Conservation (phyloP, 2,888 invertebrate species). For the Diarsia mendica region DNA sequence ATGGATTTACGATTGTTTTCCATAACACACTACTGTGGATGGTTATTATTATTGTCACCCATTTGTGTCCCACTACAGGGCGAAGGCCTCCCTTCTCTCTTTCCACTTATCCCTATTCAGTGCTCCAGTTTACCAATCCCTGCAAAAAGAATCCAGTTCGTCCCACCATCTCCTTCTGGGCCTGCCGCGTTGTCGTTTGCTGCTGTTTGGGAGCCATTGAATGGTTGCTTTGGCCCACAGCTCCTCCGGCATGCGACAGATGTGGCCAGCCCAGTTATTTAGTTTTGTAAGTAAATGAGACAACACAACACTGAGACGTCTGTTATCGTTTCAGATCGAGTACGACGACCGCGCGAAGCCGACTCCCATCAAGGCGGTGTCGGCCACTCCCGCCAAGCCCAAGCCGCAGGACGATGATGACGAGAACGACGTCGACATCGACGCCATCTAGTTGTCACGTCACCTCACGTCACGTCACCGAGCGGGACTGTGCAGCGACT, state of each 20-base stretch:
- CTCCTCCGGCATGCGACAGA: too few species aligned
- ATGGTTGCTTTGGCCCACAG: too few species aligned
- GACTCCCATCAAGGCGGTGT: conserved; percentile 92
- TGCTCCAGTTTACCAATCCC: too few species aligned
- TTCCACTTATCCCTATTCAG: too few species aligned
- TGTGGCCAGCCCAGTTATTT: background rate
- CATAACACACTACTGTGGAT: background rate
- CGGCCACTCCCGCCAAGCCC: conserved; percentile 77
- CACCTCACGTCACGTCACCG: conserved; percentile 8
- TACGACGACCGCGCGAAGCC: conserved; percentile 96
- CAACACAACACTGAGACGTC: background rate
- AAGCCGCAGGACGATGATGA: conserved; percentile 93
- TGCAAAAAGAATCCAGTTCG: too few species aligned
- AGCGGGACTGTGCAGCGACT: conserved; percentile 47
- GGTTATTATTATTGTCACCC: too few species aligned
- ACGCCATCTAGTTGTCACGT: conserved; percentile 94
- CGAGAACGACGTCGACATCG: conserved; percentile 95
- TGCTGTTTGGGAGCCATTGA: too few species aligned
- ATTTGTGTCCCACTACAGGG: too few species aligned
- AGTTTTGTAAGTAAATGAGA: background rate
- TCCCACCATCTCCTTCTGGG: too few species aligned
- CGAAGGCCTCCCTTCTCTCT: too few species aligned
- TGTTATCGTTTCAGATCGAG: conserved; percentile 91
- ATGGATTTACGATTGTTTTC: background rate
- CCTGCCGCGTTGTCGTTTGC: too few species aligned